Evolutionary conservation across 2,797 vertebrate genomes (phyloP), one percentile per base, ranked within the genome.

Genomic region (Tokudaia muenninki): DNA sequence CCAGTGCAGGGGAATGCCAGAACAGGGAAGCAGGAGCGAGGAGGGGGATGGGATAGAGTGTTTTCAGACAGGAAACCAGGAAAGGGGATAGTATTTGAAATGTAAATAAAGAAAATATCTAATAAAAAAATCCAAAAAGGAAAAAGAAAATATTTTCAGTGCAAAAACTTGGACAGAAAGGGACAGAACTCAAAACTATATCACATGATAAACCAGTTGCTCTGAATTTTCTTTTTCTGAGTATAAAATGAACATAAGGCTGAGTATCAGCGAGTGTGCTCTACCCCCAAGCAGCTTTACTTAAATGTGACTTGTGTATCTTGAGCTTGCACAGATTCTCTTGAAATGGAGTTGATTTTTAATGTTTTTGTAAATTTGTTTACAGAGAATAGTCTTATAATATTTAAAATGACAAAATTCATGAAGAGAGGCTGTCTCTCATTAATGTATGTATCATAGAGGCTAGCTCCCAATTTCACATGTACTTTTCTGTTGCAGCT

Each of bases 91-190:
- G 9, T 10, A 52, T 52, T 52, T 52, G 52, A 52, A 52, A 13
- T 52, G 12, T 52, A 13, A 52, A 52, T 52, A 52, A 52, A 52
- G 52, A 52, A 52, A 52, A 52, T 52, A 52, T 52, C 52, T 52
- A 52, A 52, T 52, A 52, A 13, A 52, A 52, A 52, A 52, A 52
- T 52, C 52, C 52, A 52, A 52, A 52, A 52, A 13, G 52, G 13
- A 52, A 52, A 52, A 13, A 50, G 63, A 92, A 94, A 94, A 92
- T 77, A n/a, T 87, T 87, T 87, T 96, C 63, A 55, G 7, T 91
- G 29, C 31, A 90, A 87, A 94, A 81, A 59, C 34, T 59, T 78
- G 37, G 89, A n/a, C n/a, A 90, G 52, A 80, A 95, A 81, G 96
- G 4, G 59, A 95, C 16, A 79, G 34, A 19, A 80, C 52, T 21